Percentiles rank a stretch among this genome's conserved stretches.
These are phyloP conservation scores for Acropora yongei DNA, from an alignment of 64 coral and sea anemone genomes.

Conservation along the genomic window DNA sequence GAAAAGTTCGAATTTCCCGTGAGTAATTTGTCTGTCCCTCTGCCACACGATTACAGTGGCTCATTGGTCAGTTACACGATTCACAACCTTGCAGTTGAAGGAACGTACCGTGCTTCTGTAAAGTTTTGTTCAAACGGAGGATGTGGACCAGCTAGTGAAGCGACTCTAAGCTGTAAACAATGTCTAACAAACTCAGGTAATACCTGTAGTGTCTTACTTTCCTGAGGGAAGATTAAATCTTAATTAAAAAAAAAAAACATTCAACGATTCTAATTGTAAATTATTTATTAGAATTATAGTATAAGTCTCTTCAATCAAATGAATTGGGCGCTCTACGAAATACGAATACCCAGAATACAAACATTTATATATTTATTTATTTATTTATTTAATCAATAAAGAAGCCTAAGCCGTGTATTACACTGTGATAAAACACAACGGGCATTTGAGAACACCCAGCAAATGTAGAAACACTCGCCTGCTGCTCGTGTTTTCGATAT, in stretches of 20 bases:
- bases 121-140: slow-evolving; percentile 37
- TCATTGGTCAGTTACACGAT: slow-evolving; percentile 5
- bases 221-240: background rate
- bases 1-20: background rate
- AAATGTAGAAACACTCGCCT: too few relatives aligned
- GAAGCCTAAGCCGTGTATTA: too few relatives aligned
- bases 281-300: too few relatives aligned
- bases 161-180: background rate
- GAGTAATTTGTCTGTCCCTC: background rate
- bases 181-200: slow-evolving; percentile 6
- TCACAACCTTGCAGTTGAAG: background rate
- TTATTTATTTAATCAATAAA: too few relatives aligned
- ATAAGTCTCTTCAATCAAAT: too few relatives aligned
- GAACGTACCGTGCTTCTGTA: background rate
- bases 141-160: background rate
- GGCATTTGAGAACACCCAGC: too few relatives aligned
- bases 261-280: too few relatives aligned
- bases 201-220: background rate
- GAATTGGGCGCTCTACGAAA: too few relatives aligned
- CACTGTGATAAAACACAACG: too few relatives aligned
- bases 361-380: too few relatives aligned
- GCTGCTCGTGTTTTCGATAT: too few relatives aligned
- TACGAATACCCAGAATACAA: too few relatives aligned
- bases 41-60: slow-evolving; percentile 3
- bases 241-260: background rate